phyloP scores from a whole-genome alignment of 2,113 vertebrate species.

The Seriola quinqueradiata region DNA sequence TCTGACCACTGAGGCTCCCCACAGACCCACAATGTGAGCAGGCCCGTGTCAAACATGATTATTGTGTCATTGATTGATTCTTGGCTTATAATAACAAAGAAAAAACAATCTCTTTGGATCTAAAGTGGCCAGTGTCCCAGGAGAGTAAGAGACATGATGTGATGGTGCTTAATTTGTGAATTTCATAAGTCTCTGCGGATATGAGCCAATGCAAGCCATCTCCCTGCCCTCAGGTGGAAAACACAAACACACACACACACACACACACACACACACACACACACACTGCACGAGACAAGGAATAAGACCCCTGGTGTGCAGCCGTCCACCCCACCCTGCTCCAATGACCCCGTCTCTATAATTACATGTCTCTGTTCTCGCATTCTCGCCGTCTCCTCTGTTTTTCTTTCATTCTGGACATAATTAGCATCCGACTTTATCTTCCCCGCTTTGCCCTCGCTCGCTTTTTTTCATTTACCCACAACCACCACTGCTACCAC shows the following conservation, averaged over 20 bases:
- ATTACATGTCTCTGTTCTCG: slow-evolving; percentile 71
- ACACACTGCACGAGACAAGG: slow-evolving; percentile 22
- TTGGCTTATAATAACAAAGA: slow-evolving; percentile 25
- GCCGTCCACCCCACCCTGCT: slow-evolving; percentile 58
- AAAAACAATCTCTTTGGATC: slow-evolving; percentile 26
- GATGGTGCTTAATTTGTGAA: slow-evolving; percentile 46
- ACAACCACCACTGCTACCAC: neutral
- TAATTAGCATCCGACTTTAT: slow-evolving; percentile 70
- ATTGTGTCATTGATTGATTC: slow-evolving; percentile 29
- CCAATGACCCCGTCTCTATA: slow-evolving; percentile 58
- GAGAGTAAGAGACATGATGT: slow-evolving; percentile 21
- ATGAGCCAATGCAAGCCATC: slow-evolving; percentile 28
- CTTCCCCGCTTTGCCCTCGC: slow-evolving; percentile 37
- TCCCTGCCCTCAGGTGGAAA: slow-evolving; percentile 49
- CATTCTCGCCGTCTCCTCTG: slow-evolving; percentile 55
- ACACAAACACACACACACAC: slow-evolving; percentile 42
- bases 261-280: slow-evolving; percentile 35
- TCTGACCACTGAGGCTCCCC: neutral
- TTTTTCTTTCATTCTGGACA: slow-evolving; percentile 74
- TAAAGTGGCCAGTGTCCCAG: neutral
- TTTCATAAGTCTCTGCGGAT: slow-evolving; percentile 49
- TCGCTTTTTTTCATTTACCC: slow-evolving; percentile 44
- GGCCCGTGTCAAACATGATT: slow-evolving; percentile 29
- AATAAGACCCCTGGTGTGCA: slow-evolving; percentile 62
- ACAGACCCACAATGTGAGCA: neutral